Evolutionary conservation across 2,888 invertebrate species (phyloP), one percentile per base, ranked within the genome.

Genomic region (Pristionchus exspectatus): DNA sequence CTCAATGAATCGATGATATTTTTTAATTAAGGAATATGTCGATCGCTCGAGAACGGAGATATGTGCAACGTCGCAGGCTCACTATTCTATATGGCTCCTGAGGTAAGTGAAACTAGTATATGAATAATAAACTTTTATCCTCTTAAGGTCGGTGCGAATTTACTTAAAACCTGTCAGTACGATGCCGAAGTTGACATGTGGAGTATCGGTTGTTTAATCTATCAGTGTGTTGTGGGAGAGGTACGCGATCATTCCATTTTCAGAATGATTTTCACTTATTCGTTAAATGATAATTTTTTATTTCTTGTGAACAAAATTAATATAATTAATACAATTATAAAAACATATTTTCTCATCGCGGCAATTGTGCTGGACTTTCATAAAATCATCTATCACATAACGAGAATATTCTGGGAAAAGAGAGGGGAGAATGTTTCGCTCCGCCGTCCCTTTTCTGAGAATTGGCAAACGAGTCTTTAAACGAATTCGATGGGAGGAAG

Each of bases 161-260:
- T 95, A 24, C 90, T 94, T 74, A 92, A 92, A 72, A 92, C 91
- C 24, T 92, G 92, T 85, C 92, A 93, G 30, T 94, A 94, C 85
- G 93, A 94, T 87, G 92, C 93, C 14, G 91, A 92, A 87, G 94
- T 94, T 18, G 95, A 95, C 90, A 94, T 95, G 94, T 95, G 95
- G 95, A 94, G 93, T 84, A 94, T 95, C 69, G 95, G 95, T 24
- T 94, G 94, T 69, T 92, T 95, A n/a, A 87, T 95, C 63, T 95
- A 94, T 77, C 94, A 94, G 90, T 94, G 93, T 89, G 90, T 93
- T 54, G 93, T 93, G 30, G 95, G 95, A 89, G 92, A 93, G 90
- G 94, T 94, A 44, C 90, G 91, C 50, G 44, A 7, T 10, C 44
- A 50, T 50, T 50, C 12, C 44, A 50, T 44, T 44, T 44, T 44